phyloP scores from a whole-genome alignment of 2,888 invertebrate species.

The Andrena trimmerana region DNA sequence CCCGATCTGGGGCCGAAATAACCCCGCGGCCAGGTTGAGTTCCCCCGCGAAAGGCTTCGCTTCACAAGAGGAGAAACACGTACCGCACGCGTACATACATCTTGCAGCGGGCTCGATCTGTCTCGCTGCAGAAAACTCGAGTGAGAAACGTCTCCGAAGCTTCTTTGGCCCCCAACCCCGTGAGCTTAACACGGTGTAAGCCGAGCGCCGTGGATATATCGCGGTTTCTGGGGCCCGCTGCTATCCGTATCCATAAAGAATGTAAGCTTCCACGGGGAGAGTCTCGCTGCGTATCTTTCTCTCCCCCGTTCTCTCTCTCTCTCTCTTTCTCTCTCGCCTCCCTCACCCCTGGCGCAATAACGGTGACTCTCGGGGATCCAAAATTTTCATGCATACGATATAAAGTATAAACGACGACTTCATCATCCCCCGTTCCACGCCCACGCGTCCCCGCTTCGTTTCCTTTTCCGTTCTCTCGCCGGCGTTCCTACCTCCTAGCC shows the following conservation, averaged over 20 bases:
- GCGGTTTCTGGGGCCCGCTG: conserved; percentile 55
- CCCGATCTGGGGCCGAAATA: not conserved
- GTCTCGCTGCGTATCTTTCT: conserved; percentile 38
- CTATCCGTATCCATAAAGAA: conserved; percentile 80
- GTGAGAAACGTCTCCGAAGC: conserved; percentile 41
- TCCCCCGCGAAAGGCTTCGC: not conserved
- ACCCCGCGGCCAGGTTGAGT: not conserved
- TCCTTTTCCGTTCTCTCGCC: conserved; percentile 4
- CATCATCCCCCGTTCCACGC: conserved; percentile 58
- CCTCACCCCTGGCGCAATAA: conserved; percentile 65
- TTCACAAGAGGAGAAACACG: not conserved
- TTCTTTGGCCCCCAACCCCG: conserved; percentile 6
- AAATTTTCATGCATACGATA: conserved; percentile 76
- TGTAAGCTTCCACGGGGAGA: conserved; percentile 68
- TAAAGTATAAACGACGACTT: conserved; percentile 74
- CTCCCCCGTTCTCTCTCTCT: too few species aligned
- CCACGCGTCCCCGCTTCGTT: not conserved
- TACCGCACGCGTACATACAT: conserved; percentile 35
- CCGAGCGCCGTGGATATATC: conserved; percentile 60
- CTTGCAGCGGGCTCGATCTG: conserved; percentile 51
- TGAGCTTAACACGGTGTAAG: conserved; percentile 74
- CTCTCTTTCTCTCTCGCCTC: too few species aligned
- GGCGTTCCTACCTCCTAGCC: not conserved
- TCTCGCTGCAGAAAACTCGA: conserved; percentile 37
- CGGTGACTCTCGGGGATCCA: conserved; percentile 70